phyloP scores from a whole-genome alignment of 2,888 invertebrate genomes.

The Chironomus tentans region DNA sequence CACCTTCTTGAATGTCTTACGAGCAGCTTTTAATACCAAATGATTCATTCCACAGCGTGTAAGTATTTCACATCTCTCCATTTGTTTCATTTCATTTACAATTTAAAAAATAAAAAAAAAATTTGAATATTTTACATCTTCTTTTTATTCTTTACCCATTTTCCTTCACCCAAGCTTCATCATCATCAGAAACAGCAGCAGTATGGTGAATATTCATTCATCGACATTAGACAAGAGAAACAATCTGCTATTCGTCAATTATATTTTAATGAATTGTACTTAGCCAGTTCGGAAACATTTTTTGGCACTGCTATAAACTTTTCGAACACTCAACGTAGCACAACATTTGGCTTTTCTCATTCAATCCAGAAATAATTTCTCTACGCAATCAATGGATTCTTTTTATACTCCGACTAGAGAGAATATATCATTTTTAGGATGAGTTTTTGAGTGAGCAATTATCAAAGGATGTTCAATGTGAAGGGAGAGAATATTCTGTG shows the following conservation, averaged over 20 bases:
- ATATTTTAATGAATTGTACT: conserved; percentile 20
- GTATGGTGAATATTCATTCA: neutral
- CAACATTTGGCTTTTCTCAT: neutral
- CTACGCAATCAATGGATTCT: neutral
- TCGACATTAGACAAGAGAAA: neutral
- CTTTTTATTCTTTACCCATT: neutral
- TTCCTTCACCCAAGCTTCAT: neutral
- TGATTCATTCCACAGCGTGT: neutral
- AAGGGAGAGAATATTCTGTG: neutral
- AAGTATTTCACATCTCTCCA: neutral
- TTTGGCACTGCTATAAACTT: conserved; percentile 7
- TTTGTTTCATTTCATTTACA: conserved; percentile 7
- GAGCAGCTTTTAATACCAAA: neutral
- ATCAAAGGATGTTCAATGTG: neutral
- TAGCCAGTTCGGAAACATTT: neutral
- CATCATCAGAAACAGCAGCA: neutral
- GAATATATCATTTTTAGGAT: neutral
- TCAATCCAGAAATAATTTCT: neutral
- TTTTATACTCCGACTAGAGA: neutral
- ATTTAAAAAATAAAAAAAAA: neutral
- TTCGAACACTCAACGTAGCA: neutral
- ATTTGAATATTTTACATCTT: neutral
- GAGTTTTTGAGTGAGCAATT: neutral
- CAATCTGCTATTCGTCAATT: conserved; percentile 23
- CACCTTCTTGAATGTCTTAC: too few relatives aligned